Evolutionary conservation across 2,113 vertebrate species (phyloP), one percentile per base, ranked within the genome.

Genomic region (Cyanoderma ruficeps): DNA sequence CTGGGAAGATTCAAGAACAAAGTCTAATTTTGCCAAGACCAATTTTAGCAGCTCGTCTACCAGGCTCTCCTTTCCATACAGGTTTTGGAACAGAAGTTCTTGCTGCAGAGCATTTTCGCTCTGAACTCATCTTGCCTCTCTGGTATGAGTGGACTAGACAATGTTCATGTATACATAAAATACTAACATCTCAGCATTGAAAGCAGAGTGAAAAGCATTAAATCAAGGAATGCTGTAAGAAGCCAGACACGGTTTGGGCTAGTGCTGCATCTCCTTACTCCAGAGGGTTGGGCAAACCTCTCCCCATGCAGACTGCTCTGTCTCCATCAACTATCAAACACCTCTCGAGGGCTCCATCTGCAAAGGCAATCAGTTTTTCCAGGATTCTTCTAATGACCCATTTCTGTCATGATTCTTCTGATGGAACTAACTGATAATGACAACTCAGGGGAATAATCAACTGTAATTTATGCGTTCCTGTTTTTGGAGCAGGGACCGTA

Each of bases 361-460:
- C 94, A 97, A 93, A 93, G 60, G 89, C 96, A 94, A 95, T 91
- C 93, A 75, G 64, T 94, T 95, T 92, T 92, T 91, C 91, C 1
- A 4, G 0, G 15, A 47, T 92, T 79, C 72, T 92, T 95, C 83
- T 94, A 96, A 97, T 94, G 95, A 96, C 93, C 93, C 83, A 92
- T 95, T 97, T 97, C 94, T 94, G 94, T 96, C 92, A 95, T 91
- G 89, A 95, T 92, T 85, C 60, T 89, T 94, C 56, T 59, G 78
- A 91, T 80, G 52, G 64, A 96, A 53, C 86, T 93, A 96, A 97
- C 93, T 56, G 77, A 90, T 95, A 94, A 95, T 91, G 93, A 95
- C 93, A 92, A 52, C 95, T 71, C 96, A 56, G 69, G 94, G 95
- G 95, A 94, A 87, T 96, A 96, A 97, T 96, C 89, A 95, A 37